These are phyloP conservation scores for Colius striatus DNA, from an alignment of 2,113 vertebrate genomes.

Conservation along the genomic window DNA sequence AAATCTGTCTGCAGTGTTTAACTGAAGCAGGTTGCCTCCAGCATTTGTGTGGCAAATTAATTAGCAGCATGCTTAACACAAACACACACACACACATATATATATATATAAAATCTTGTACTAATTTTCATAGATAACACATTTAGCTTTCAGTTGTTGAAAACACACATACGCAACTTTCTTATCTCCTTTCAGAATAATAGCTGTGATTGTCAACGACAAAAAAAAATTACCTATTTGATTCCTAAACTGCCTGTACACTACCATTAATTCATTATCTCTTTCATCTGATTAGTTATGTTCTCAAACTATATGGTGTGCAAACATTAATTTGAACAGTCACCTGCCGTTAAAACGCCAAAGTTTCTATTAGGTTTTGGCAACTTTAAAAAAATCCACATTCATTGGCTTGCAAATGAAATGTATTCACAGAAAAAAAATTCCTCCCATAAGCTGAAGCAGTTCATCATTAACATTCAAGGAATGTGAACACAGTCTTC, in stretches of 20 bases:
- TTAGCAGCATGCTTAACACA: slow-evolving; percentile 62
- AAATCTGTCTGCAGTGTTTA: not conserved
- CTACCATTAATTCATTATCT: slow-evolving; percentile 42
- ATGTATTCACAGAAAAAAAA: slow-evolving; percentile 69
- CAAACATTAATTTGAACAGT: slow-evolving; percentile 54
- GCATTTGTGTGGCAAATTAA: slow-evolving; percentile 44
- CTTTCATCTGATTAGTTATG: slow-evolving; percentile 48
- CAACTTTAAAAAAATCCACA: not conserved
- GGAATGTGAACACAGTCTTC: slow-evolving; percentile 74
- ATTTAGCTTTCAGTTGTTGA: slow-evolving; percentile 34
- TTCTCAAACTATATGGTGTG: not conserved
- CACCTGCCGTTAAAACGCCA: slow-evolving; percentile 50
- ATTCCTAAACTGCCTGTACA: slow-evolving; percentile 40
- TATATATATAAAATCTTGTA: slow-evolving; percentile 10
- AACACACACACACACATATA: no score
- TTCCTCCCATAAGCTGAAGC: slow-evolving; percentile 67
- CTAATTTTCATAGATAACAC: slow-evolving; percentile 48
- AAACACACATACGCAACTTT: slow-evolving; percentile 1
- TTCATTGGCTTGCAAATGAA: slow-evolving; percentile 57
- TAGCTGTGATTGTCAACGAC: slow-evolving; percentile 17
- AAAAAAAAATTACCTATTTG: slow-evolving; percentile 45
- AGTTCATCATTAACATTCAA: slow-evolving; percentile 78
- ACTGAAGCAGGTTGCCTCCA: slow-evolving; percentile 38
- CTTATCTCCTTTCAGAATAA: slow-evolving; percentile 1
- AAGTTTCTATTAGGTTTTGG: slow-evolving; percentile 18